phyloP scores from a whole-genome alignment of 2,797 vertebrate genomes.

The Artibeus lituratus region DNA sequence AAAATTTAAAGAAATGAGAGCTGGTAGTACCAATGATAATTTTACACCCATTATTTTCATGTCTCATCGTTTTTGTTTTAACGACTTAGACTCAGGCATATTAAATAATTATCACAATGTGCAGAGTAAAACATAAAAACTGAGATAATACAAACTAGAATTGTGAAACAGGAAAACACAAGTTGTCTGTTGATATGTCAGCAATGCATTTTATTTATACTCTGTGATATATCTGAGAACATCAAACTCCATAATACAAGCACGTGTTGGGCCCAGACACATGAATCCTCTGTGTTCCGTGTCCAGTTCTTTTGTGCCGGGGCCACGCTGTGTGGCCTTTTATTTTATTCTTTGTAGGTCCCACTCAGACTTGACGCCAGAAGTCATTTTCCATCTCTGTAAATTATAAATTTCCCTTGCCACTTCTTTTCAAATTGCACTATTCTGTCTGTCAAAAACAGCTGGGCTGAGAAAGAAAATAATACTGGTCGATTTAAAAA shows the following conservation, averaged over 20 bases:
- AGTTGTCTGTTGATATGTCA: background rate
- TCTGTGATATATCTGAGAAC: background rate
- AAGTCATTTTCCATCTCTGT: slow-evolving; percentile 63
- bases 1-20: background rate
- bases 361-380: background rate
- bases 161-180: background rate
- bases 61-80: background rate
- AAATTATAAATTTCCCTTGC: slow-evolving; percentile 63
- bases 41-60: background rate
- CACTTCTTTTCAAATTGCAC: slow-evolving; percentile 53
- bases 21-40: too few species aligned
- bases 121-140: background rate
- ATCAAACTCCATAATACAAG: background rate
- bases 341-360: slow-evolving; percentile 4
- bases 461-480: slow-evolving; percentile 69
- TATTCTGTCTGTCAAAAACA: slow-evolving; percentile 72
- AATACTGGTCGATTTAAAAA: slow-evolving; percentile 67
- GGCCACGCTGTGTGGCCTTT: background rate
- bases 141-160: background rate
- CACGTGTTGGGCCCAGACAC: background rate
- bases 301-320: background rate
- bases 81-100: background rate
- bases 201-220: background rate
- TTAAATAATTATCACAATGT: background rate
- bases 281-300: background rate